A percentile compares a stretch with the other conserved stretches of the same genome.
phyloP scores from a whole-genome alignment of 1,140 invertebrate species.

The Cataglyphis hispanica region DNA sequence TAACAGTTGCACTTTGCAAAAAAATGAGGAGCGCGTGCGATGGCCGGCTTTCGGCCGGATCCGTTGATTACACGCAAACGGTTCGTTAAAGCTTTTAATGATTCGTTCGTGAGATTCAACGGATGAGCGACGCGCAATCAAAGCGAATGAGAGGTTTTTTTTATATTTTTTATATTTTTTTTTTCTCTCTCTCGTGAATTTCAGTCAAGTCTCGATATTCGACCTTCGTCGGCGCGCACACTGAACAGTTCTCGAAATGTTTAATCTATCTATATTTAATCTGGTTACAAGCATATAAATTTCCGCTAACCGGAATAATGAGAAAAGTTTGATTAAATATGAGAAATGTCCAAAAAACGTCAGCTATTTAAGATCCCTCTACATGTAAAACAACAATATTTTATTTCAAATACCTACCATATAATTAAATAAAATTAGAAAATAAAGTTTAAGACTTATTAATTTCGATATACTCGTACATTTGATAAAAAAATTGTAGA shows the following conservation, averaged over 20 bases:
- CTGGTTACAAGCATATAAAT: background rate
- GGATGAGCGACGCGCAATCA: slow-evolving; percentile 40
- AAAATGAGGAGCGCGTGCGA: slow-evolving; percentile 41
- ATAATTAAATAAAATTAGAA: background rate
- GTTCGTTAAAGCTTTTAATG: slow-evolving; percentile 73
- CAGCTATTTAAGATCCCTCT: background rate
- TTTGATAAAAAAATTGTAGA: background rate
- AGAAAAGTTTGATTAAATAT: slow-evolving; percentile 25
- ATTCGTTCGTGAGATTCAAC: slow-evolving; percentile 48
- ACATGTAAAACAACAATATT: background rate
- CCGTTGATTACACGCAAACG: slow-evolving; percentile 62
- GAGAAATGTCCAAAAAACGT: background rate
- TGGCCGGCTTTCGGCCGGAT: slow-evolving; percentile 47
- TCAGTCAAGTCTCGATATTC: slow-evolving; percentile 16
- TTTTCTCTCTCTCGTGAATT: background rate
- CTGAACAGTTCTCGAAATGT: slow-evolving; percentile 17
- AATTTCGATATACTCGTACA: background rate
- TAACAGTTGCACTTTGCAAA: background rate
- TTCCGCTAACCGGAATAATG: slow-evolving; percentile 34
- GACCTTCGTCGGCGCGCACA: background rate
- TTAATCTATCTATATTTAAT: no score
- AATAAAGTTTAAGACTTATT: background rate
- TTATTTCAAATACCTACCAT: background rate
- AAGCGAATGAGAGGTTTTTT: slow-evolving; percentile 23
- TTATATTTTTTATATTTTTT: background rate